Evolutionary conservation across 1,140 invertebrate species (phyloP).

Genomic region (Theocolax elegans): DNA sequence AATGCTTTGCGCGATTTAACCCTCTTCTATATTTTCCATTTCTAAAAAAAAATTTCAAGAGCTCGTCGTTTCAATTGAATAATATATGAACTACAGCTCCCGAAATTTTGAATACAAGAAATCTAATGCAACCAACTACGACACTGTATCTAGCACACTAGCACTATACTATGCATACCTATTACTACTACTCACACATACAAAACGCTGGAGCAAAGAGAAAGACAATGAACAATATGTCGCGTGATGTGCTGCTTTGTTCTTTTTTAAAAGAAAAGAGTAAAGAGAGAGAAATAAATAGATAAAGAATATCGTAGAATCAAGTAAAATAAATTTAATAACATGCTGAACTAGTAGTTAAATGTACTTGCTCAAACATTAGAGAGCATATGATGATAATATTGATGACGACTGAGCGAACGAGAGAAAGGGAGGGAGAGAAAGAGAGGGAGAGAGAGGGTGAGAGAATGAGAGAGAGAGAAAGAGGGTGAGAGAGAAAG

Average conservation of each 20-base stretch:
- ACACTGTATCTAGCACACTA: constrained; percentile 36
- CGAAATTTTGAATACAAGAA: not conserved
- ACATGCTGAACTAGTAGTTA: not conserved
- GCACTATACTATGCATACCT: constrained; percentile 13
- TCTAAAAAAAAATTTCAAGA: not conserved
- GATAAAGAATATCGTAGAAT: constrained; percentile 36
- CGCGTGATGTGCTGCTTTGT: constrained; percentile 33
- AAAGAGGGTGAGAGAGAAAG: constrained; percentile 26
- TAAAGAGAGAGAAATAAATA: constrained; percentile 43
- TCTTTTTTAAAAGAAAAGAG: constrained; percentile 40
- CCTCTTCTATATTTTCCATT: not conserved
- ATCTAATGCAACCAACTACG: not conserved
- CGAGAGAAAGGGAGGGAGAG: not conserved
- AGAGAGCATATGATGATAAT: not conserved
- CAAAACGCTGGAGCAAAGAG: constrained; percentile 43
- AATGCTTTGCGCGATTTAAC: not conserved
- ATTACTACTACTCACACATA: constrained; percentile 21
- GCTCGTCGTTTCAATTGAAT: no score
- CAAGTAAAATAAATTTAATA: constrained; percentile 3
- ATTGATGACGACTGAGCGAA: not conserved
- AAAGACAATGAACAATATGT: constrained; percentile 41
- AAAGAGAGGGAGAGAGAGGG: constrained; percentile 20
- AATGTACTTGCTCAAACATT: no score
- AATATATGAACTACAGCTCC: no score
- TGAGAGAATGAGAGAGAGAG: constrained; percentile 2